Evolutionary conservation across 2,113 vertebrate genomes (phyloP).

Genomic region (Spizaetus ornatus): DNA sequence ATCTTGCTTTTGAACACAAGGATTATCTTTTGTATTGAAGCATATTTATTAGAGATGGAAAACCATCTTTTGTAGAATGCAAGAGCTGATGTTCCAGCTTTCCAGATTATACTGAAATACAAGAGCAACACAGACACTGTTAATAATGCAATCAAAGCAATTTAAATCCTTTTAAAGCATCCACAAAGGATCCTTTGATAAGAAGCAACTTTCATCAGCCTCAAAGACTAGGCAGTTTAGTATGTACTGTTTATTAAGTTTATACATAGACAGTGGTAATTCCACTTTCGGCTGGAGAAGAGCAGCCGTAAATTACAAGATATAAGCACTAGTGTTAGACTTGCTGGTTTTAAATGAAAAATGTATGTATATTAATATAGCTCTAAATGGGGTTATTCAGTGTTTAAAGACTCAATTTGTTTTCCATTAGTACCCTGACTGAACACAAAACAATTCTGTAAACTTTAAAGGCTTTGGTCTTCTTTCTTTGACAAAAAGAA

Average conservation of each 20-base stretch:
- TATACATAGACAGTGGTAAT: slow-evolving; percentile 22
- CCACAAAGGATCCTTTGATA: slow-evolving; percentile 61
- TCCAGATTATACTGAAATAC: slow-evolving; percentile 43
- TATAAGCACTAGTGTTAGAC: background rate
- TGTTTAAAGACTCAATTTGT: slow-evolving; percentile 18
- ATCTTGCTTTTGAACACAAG: background rate
- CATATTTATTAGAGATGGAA: slow-evolving; percentile 5
- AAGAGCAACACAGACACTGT: slow-evolving; percentile 45
- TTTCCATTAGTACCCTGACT: slow-evolving; percentile 23
- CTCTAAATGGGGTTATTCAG: slow-evolving; percentile 31
- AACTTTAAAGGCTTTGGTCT: background rate
- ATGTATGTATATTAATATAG: slow-evolving; percentile 20
- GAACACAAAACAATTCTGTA: background rate
- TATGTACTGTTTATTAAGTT: slow-evolving; percentile 40
- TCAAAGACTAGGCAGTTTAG: slow-evolving; percentile 28
- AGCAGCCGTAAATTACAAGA: slow-evolving; percentile 25
- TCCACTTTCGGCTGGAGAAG: slow-evolving; percentile 23
- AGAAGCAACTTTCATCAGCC: slow-evolving; percentile 50
- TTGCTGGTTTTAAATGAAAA: slow-evolving; percentile 30
- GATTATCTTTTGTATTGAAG: slow-evolving; percentile 32
- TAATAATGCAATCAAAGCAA: slow-evolving; percentile 64
- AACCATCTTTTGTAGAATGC: background rate
- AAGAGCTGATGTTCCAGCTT: slow-evolving; percentile 20
- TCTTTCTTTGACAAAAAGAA: background rate
- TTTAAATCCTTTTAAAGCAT: slow-evolving; percentile 56